Conservation (phyloP, 2,888 invertebrate species). For the Plagodis pulveraria region DNA sequence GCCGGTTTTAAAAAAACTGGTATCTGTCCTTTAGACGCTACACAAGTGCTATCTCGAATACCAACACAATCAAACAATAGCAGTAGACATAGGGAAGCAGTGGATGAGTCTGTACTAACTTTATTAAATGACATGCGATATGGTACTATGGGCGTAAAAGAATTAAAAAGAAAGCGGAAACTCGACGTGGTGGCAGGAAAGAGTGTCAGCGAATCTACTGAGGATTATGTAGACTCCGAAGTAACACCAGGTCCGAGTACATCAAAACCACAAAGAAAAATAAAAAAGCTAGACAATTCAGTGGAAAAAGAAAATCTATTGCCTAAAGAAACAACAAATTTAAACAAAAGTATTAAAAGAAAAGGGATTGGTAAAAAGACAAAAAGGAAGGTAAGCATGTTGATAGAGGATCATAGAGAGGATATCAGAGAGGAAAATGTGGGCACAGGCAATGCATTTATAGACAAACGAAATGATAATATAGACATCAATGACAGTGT, state of each 20-base stretch:
- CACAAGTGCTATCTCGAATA: background rate
- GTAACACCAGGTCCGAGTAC: background rate
- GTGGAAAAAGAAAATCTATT: background rate
- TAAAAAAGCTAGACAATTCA: background rate
- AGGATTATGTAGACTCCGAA: background rate
- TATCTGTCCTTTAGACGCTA: slow-evolving; percentile 14
- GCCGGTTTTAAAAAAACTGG: slow-evolving; percentile 33
- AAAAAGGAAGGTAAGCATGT: background rate
- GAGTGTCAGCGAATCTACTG: background rate
- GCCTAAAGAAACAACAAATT: background rate
- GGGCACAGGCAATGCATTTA: background rate
- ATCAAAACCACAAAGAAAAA: background rate
- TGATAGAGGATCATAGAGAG: background rate
- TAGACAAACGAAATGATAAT: background rate
- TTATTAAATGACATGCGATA: background rate
- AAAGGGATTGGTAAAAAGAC: background rate
- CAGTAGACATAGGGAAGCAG: background rate
- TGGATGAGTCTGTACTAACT: background rate
- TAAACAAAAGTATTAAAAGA: background rate
- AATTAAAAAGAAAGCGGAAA: background rate
- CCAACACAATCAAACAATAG: background rate
- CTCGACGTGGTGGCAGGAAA: background rate
- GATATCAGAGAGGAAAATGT: background rate
- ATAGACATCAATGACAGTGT: background rate
- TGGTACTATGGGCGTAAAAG: background rate